phyloP scores from a whole-genome alignment of 2,888 invertebrate species.

The Andrena fulva region DNA sequence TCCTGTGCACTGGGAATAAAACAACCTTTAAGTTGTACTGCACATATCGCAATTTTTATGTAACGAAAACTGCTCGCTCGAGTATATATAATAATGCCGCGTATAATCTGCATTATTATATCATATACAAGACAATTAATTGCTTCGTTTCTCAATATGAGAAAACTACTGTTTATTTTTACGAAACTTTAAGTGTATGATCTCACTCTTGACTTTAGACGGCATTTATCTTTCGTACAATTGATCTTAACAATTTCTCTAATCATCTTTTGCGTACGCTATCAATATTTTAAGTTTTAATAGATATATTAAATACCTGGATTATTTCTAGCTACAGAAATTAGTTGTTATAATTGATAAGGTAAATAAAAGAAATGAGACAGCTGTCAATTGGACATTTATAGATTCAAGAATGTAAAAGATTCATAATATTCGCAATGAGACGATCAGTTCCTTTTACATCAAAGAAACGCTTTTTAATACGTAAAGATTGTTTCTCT shows the following conservation, averaged over 20 bases:
- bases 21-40: slow-evolving; percentile 53
- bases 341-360: slow-evolving; percentile 59
- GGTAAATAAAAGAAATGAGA: slow-evolving; percentile 67
- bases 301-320: slow-evolving; percentile 64
- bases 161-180: slow-evolving; percentile 74
- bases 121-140: slow-evolving; percentile 54
- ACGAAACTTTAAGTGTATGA: slow-evolving; percentile 63
- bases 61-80: slow-evolving; percentile 43
- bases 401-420: slow-evolving; percentile 27
- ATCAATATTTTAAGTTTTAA: slow-evolving; percentile 58
- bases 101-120: slow-evolving; percentile 50
- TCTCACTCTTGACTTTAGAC: slow-evolving; percentile 72
- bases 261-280: slow-evolving; percentile 39
- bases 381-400: slow-evolving; percentile 59
- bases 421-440: slow-evolving; percentile 26
- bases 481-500: slow-evolving; percentile 17
- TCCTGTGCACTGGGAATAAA: slow-evolving; percentile 26
- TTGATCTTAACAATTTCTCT: slow-evolving; percentile 54
- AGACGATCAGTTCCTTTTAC: slow-evolving; percentile 5
- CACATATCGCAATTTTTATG: slow-evolving; percentile 47
- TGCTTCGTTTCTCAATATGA: slow-evolving; percentile 81
- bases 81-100: slow-evolving; percentile 44
- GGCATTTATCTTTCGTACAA: slow-evolving; percentile 66
- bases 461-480: slow-evolving; percentile 16
- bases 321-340: slow-evolving; percentile 70